Evolutionary conservation across 92 coral and sea anemone genomes (phyloP), one percentile per base, ranked within the genome.

Genomic region (Chrysogorgia sp.): DNA sequence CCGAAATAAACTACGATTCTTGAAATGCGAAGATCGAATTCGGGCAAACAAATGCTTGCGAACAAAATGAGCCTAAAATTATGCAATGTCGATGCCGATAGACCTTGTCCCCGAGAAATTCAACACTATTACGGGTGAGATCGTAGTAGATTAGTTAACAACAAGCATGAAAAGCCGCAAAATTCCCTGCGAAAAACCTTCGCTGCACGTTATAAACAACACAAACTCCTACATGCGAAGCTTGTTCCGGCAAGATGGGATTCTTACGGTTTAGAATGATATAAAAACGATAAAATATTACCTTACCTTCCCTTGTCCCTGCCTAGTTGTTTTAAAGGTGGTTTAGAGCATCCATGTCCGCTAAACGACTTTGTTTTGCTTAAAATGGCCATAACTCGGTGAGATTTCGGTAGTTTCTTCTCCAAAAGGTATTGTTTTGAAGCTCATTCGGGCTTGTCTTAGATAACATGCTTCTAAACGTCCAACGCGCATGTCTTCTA

Each of bases 221-320:
- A n/a, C n/a, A n/a, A n/a, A n/a, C n/a, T n/a, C n/a, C n/a, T n/a
- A n/a, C n/a, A n/a, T n/a, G n/a, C n/a, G n/a, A n/a, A n/a, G n/a
- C n/a, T n/a, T n/a, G n/a, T n/a, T n/a, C n/a, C n/a, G n/a, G n/a
- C n/a, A n/a, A n/a, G n/a, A n/a, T 62, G 68, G 31, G 40, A 15
- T 62, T 28, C 31, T 12, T 8, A 40, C 19, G 4, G 4, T 40
- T 62, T 62, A 34, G 68, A 25, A 13, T 62, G 31, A 62, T 23
- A 62, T 62, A 62, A 62, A 62, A 62, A 32, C 68, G 28, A 25
- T 1, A 25, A 26, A 3, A 28, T 3, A 7, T 13, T 25, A 62
- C 40, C 68, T 26, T 62, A 1, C 40, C 31, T 62, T 62, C 14
- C 68, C 68, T 62, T 62, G 68, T 62, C 68, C 68, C 20, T 26